Evolutionary conservation across 2,113 vertebrate genomes (phyloP).

Genomic region (Lynx canadensis): DNA sequence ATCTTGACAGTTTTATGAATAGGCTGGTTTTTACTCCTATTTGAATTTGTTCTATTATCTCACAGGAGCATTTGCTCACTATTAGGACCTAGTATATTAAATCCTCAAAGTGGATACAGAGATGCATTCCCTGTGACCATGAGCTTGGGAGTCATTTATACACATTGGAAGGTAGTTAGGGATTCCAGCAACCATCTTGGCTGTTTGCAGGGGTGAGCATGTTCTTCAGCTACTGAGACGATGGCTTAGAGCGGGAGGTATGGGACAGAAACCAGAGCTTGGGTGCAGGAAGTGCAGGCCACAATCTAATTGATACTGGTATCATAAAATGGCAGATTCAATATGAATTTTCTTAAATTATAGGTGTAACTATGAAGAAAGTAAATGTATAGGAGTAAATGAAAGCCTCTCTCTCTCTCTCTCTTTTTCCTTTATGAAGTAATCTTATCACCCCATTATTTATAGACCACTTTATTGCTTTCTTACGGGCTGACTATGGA

Average conservation of each 20-base stretch:
- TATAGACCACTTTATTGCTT: background rate
- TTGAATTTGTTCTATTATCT: background rate
- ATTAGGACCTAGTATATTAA: background rate
- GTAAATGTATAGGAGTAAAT: background rate
- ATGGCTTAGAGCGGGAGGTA: accelerated
- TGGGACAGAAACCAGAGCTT: background rate
- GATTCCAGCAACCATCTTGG: background rate
- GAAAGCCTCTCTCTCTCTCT: background rate
- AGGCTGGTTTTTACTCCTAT: background rate
- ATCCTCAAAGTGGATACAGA: too few species aligned
- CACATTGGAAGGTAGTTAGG: background rate
- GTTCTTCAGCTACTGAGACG: background rate
- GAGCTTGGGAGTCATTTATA: background rate
- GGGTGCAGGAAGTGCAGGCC: background rate
- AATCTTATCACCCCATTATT: background rate
- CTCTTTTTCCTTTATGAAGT: background rate
- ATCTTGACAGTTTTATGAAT: background rate
- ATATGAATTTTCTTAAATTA: background rate
- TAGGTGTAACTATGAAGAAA: background rate
- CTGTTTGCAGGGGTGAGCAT: background rate
- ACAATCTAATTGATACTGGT: accelerated
- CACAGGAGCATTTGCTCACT: background rate
- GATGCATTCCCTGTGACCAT: background rate
- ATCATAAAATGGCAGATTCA: too few species aligned
- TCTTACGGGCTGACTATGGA: background rate